These are phyloP conservation scores for Blera fallax DNA, from an alignment of 2,888 invertebrate genomes.

Conservation along the genomic window DNA sequence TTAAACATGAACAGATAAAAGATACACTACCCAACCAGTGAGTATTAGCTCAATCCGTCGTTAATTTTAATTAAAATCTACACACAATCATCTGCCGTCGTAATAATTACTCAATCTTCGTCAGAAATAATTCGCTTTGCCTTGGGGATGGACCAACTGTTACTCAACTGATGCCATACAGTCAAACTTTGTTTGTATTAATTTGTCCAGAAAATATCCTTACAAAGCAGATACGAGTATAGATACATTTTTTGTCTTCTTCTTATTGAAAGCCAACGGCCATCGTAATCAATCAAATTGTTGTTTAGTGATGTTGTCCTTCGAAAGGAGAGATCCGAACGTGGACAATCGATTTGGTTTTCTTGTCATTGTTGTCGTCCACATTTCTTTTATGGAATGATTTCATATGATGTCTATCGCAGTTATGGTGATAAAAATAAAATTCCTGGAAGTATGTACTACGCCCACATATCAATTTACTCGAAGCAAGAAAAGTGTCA, in stretches of 20 bases:
- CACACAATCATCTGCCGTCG: not conserved
- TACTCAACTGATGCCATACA: not conserved
- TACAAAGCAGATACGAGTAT: not conserved
- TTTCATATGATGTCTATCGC: not conserved
- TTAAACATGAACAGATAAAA: not conserved
- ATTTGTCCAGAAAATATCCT: not conserved
- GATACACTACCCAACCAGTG: not conserved
- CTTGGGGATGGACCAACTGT: not conserved
- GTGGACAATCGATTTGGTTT: not conserved
- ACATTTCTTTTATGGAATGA: not conserved
- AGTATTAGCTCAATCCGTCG: not conserved
- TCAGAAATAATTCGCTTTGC: not conserved
- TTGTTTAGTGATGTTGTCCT: not conserved
- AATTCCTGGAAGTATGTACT: too few species aligned
- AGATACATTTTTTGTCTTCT: not conserved
- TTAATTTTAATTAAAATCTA: conserved; percentile 1
- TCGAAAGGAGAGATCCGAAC: not conserved
- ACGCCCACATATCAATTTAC: not conserved
- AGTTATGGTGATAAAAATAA: conserved; percentile 1
- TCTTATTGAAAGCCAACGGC: not conserved
- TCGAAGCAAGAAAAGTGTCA: not conserved
- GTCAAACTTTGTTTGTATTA: not conserved
- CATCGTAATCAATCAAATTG: conserved; percentile 14
- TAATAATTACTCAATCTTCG: not conserved
- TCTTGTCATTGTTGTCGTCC: not conserved